Conservation (phyloP, 1,140 invertebrate genomes). For the Papilio polyxenes region DNA sequence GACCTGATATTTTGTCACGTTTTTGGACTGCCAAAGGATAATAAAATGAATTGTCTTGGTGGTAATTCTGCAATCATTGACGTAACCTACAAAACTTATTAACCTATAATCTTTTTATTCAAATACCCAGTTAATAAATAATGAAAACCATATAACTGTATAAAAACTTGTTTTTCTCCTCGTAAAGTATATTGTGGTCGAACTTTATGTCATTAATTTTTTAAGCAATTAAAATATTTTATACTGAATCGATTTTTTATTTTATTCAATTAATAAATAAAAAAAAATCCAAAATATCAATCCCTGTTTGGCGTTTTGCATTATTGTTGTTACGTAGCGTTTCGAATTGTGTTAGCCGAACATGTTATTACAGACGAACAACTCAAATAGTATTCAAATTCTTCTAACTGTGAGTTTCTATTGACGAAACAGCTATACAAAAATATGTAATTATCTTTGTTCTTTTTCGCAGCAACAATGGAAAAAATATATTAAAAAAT, state of each 20-base stretch:
- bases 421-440: neutral
- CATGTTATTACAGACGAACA: neutral
- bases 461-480: too few relatives aligned
- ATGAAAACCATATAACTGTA: neutral
- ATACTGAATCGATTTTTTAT: neutral
- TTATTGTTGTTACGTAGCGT: neutral
- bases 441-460: too few relatives aligned
- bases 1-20: neutral
- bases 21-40: neutral
- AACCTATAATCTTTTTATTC: neutral
- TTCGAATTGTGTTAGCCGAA: neutral
- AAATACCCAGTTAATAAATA: neutral
- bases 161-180: neutral
- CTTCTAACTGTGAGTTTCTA: neutral
- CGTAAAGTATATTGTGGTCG: neutral
- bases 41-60: neutral
- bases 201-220: neutral
- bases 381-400: conserved; percentile 1
- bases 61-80: neutral
- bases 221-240: neutral
- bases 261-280: neutral
- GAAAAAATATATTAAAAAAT: too few relatives aligned
- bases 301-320: neutral
- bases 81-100: neutral
- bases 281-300: neutral